Percentiles rank a stretch among this genome's conserved stretches.
These are phyloP conservation scores for Malaclemys terrapin DNA, from an alignment of 2,113 vertebrate species.

Conservation along the genomic window DNA sequence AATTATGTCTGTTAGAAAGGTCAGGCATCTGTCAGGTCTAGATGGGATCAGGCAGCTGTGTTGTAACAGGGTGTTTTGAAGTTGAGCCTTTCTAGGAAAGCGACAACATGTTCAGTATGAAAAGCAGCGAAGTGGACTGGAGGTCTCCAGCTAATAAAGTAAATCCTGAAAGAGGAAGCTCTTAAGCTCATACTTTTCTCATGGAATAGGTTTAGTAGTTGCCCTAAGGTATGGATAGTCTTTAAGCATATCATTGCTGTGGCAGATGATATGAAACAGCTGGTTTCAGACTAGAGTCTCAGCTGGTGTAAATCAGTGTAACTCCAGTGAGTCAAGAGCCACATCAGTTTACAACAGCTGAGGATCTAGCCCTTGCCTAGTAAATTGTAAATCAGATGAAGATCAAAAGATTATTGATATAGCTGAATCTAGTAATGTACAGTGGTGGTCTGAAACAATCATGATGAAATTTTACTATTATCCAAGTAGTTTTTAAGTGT, in stretches of 20 bases:
- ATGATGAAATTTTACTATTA: not conserved
- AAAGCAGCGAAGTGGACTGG: conserved; percentile 48
- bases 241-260: not conserved
- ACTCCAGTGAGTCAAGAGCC: not conserved
- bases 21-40: conserved; percentile 47
- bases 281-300: no score
- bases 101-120: conserved; percentile 13
- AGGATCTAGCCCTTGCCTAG: not conserved
- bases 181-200: conserved; percentile 33
- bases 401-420: not conserved
- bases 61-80: not conserved
- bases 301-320: no score
- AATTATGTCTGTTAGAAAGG: conserved; percentile 16
- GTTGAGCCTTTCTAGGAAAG: conserved; percentile 39
- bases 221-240: not conserved
- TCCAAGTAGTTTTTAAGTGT: no score
- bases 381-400: not conserved
- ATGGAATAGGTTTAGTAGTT: not conserved
- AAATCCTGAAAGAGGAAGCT: not conserved
- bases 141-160: not conserved
- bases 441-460: not conserved
- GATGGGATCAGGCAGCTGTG: conserved; percentile 68
- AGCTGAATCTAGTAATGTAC: not conserved
- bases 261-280: no score
- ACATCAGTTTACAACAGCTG: not conserved